Percentiles rank a stretch among this genome's conserved stretches.
phyloP scores from a whole-genome alignment of 2,797 vertebrate genomes.

The Arrhamphus sclerolepis region DNA sequence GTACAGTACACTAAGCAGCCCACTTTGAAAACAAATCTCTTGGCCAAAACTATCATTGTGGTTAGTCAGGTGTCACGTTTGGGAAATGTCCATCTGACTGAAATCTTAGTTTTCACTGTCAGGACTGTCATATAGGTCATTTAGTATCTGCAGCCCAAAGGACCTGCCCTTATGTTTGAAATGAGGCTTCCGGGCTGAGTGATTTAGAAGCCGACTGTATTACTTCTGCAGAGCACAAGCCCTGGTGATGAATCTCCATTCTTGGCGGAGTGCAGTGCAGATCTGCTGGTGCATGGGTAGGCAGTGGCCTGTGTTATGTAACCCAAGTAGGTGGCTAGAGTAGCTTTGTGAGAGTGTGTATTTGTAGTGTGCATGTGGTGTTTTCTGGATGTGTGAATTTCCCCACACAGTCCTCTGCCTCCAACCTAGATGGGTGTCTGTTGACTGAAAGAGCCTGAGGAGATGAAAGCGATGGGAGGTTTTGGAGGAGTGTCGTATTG shows the following conservation, averaged over 20 bases:
- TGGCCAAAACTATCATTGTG: constrained; percentile 30
- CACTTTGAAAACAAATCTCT: constrained; percentile 53
- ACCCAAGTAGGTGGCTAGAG: constrained; percentile 79
- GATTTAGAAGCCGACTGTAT: constrained; percentile 21
- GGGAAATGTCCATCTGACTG: constrained; percentile 37
- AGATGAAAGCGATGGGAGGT: constrained; percentile 41
- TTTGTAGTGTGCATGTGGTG: constrained; percentile 38
- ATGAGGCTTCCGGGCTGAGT: constrained; percentile 26
- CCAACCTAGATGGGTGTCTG: constrained; percentile 59
- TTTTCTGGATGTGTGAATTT: constrained; percentile 51
- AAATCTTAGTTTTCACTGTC: constrained; percentile 40
- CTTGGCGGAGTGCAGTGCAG: constrained; percentile 51
- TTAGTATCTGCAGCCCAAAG: constrained; percentile 29
- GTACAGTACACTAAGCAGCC: constrained; percentile 30
- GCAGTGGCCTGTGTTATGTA: constrained; percentile 79
- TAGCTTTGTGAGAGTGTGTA: constrained; percentile 52
- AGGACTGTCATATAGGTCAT: constrained; percentile 33
- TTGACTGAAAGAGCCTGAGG: constrained; percentile 45
- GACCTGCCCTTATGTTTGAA: constrained; percentile 35
- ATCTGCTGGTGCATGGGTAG: constrained; percentile 71
- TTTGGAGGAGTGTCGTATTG: constrained; percentile 32
- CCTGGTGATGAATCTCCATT: constrained; percentile 46
- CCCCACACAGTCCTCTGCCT: constrained; percentile 43
- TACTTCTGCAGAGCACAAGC: constrained; percentile 28
- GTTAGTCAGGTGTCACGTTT: constrained; percentile 58